Conservation (phyloP, 2,797 vertebrate species). For the Coluber constrictor region DNA sequence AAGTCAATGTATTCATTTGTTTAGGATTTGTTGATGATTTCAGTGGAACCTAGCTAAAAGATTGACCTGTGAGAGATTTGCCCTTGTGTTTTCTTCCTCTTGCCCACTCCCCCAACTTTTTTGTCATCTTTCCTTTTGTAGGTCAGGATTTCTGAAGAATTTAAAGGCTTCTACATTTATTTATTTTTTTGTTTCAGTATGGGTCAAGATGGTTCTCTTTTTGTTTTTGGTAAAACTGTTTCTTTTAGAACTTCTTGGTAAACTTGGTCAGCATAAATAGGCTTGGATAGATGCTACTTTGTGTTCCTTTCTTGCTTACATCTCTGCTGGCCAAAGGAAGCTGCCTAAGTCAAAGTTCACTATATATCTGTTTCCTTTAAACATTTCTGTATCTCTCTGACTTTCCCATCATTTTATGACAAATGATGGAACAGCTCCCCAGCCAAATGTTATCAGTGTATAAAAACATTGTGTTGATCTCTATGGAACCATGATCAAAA, state of each 20-base stretch:
- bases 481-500: background rate
- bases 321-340: constrained; percentile 34
- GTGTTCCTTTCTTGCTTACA: constrained; percentile 22
- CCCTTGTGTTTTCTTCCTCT: background rate
- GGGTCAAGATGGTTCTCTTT: background rate
- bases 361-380: constrained; percentile 60
- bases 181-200: background rate
- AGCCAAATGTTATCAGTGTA: constrained; percentile 34
- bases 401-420: constrained; percentile 32
- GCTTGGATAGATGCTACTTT: constrained; percentile 29
- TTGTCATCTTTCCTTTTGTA: background rate
- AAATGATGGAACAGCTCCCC: constrained; percentile 18
- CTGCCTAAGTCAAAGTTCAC: constrained; percentile 49
- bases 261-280: constrained; percentile 3
- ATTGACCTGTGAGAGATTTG: background rate
- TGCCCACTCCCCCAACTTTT: background rate
- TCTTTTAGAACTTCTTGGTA: constrained; percentile 21
- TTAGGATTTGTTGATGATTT: background rate
- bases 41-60: background rate
- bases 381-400: constrained; percentile 35
- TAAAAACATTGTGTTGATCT: constrained; percentile 41
- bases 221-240: constrained; percentile 3
- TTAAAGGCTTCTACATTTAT: background rate
- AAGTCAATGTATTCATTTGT: background rate
- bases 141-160: background rate